phyloP scores from a whole-genome alignment of 2,113 vertebrate species.

The Jaculus jaculus region DNA sequence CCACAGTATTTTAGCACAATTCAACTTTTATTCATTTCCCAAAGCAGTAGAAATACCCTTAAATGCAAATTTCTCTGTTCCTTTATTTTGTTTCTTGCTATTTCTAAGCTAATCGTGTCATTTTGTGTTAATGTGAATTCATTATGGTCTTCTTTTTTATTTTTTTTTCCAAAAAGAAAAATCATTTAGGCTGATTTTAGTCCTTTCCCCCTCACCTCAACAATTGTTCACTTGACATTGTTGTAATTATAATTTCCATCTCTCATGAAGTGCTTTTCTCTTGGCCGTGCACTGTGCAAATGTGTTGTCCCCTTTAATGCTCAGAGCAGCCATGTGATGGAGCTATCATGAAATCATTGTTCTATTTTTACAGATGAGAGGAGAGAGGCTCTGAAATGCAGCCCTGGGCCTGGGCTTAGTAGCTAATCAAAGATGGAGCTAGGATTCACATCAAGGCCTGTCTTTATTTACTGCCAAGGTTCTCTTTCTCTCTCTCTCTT shows the following conservation, averaged over 20 bases:
- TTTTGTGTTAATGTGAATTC: neutral
- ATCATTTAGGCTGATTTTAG: neutral
- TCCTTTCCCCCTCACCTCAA: neutral
- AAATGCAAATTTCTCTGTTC: neutral
- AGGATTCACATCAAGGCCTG: neutral
- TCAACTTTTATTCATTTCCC: neutral
- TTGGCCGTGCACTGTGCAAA: neutral
- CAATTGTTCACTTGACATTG: neutral
- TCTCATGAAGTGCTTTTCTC: neutral
- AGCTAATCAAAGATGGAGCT: too few relatives aligned
- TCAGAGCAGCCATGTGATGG: neutral
- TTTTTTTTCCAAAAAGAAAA: neutral
- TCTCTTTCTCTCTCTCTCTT: neutral
- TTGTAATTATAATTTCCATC: neutral
- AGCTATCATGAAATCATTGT: neutral
- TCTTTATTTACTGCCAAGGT: neutral
- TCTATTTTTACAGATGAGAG: constrained; percentile 26
- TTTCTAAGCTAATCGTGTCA: neutral
- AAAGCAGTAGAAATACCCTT: neutral
- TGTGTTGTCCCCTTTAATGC: neutral
- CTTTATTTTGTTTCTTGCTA: neutral
- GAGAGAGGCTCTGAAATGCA: neutral
- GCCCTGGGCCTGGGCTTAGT: neutral
- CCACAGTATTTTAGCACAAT: neutral
- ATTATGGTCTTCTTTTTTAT: neutral